phyloP scores from a whole-genome alignment of 2,797 vertebrate species.

The Aselliscus stoliczkanus region DNA sequence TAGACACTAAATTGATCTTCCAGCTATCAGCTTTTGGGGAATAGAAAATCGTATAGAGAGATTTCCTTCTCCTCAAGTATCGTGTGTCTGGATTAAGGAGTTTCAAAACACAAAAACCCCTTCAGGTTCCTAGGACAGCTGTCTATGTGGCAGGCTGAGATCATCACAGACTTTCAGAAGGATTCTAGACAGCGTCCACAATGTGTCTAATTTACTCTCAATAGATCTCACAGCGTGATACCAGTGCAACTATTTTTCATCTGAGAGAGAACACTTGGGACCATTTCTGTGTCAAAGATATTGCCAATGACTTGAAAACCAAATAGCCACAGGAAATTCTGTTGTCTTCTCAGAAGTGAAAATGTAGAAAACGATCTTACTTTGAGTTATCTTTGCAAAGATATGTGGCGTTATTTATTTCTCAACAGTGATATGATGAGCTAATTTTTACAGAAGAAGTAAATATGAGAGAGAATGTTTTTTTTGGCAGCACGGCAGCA shows the following conservation, averaged over 20 bases:
- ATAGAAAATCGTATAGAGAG: background rate
- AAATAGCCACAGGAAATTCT: background rate
- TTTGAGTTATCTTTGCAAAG: constrained; percentile 31
- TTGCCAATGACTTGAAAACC: background rate
- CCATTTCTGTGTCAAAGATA: background rate
- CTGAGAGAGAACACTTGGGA: background rate
- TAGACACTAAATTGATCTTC: background rate
- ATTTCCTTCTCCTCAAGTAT: background rate
- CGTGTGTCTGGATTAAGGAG: background rate
- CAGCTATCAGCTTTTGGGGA: background rate
- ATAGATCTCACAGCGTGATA: background rate
- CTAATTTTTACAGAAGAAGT: background rate
- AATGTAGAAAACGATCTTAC: background rate
- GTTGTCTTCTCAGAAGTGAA: background rate
- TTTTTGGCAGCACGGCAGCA: background rate
- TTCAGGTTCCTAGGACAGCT: background rate
- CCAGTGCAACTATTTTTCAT: background rate
- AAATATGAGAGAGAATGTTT: background rate
- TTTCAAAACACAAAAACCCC: background rate
- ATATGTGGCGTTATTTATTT: background rate
- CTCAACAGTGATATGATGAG: background rate
- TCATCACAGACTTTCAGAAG: background rate
- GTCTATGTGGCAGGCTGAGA: background rate
- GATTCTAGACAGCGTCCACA: background rate
- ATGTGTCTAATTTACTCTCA: background rate